Evolutionary conservation across 1,140 invertebrate species (phyloP).

Genomic region (Bombus waltoni): DNA sequence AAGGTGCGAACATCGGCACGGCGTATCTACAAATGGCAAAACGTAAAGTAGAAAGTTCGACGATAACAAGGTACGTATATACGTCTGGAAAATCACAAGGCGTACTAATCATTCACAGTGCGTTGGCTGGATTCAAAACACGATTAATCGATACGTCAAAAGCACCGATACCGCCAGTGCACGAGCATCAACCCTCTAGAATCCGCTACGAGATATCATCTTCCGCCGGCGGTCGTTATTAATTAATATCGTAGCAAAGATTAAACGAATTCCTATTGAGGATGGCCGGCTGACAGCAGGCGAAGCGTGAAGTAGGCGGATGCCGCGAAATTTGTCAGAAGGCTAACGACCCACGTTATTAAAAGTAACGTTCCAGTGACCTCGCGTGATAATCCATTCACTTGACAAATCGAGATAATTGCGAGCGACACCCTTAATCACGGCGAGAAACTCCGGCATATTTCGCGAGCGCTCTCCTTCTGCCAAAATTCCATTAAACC

Average conservation of each 20-base stretch:
- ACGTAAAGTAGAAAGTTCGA: background rate
- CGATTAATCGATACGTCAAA: constrained; percentile 47
- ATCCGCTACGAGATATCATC: constrained; percentile 43
- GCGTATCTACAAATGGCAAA: background rate
- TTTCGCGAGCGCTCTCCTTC: constrained; percentile 11
- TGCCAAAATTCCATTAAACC: constrained; percentile 25
- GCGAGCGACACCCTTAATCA: constrained; percentile 66
- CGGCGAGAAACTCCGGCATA: background rate
- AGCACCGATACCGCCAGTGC: constrained; percentile 10
- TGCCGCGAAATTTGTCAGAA: constrained; percentile 81
- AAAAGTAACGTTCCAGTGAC: constrained; percentile 81
- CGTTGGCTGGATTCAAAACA: constrained; percentile 18
- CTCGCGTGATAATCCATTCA: constrained; percentile 74
- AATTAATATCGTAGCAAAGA: constrained; percentile 72
- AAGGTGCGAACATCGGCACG: too few species aligned
- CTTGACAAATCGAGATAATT: constrained; percentile 80
- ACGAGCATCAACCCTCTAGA: constrained; percentile 42
- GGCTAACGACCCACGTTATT: constrained; percentile 82
- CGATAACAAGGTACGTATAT: too few species aligned
- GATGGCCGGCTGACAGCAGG: constrained; percentile 47
- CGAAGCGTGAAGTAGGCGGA: constrained; percentile 73
- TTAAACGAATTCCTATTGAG: constrained; percentile 75
- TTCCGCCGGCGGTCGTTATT: constrained; percentile 55
- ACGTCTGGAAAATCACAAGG: constrained; percentile 1
- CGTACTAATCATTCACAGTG: constrained; percentile 3